These are phyloP conservation scores for Girardinichthys multiradiatus DNA, from an alignment of 2,113 vertebrate species.

Conservation along the genomic window DNA sequence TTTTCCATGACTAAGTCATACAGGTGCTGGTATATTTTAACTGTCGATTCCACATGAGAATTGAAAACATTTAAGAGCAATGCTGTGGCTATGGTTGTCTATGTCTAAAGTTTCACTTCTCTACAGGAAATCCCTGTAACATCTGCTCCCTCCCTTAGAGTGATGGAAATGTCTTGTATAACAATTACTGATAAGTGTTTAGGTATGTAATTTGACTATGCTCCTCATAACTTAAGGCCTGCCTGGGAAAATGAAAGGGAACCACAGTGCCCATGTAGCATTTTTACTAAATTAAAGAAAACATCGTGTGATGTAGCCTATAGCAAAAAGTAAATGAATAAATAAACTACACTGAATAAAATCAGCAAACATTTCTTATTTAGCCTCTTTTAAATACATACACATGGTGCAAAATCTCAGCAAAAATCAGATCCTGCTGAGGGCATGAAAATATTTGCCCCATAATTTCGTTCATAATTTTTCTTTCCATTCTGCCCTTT, in stretches of 20 bases:
- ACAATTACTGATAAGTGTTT: slow-evolving; percentile 16
- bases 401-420: background rate
- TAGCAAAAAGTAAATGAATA: background rate
- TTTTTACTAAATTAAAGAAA: background rate
- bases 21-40: background rate
- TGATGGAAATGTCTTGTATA: slow-evolving; percentile 5
- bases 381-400: background rate
- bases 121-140: background rate
- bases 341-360: background rate
- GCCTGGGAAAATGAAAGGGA: background rate
- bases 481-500: background rate
- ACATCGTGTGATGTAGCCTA: background rate
- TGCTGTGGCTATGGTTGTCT: background rate
- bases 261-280: background rate
- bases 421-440: background rate
- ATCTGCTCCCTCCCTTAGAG: background rate
- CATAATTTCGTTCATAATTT: background rate
- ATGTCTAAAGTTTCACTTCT: background rate
- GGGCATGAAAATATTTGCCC: no score
- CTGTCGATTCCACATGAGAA: background rate
- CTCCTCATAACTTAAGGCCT: background rate
- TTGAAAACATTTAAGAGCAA: background rate
- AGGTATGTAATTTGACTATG: background rate
- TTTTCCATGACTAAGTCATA: background rate
- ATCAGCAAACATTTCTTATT: background rate